Conservation (phyloP, 2,113 vertebrate genomes). For the Anolis sagrei region DNA sequence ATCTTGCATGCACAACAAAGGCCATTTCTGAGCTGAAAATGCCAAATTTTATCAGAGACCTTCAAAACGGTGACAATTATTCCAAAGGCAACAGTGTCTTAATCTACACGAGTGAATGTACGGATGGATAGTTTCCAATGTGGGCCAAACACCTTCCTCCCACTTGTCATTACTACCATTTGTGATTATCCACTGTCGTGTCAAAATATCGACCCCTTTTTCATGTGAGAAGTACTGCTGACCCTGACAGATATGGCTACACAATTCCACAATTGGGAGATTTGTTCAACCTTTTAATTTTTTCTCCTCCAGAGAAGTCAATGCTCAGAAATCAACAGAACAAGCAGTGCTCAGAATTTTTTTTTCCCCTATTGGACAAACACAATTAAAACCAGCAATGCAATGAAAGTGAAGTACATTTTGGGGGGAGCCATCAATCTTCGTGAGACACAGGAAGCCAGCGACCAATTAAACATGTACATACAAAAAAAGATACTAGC, state of each 20-base stretch:
- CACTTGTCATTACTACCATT: neutral
- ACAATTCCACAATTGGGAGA: neutral
- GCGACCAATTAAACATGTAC: neutral
- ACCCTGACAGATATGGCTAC: neutral
- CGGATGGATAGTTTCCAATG: too few species aligned
- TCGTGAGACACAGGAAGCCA: neutral
- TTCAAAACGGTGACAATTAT: too few species aligned
- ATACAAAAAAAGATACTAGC: neutral
- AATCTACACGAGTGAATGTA: too few species aligned
- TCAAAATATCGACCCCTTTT: too few species aligned
- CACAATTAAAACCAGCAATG: neutral
- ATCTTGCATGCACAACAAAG: too few species aligned
- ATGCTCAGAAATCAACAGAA: neutral
- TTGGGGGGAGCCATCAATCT: neutral
- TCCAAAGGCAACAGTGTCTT: too few species aligned
- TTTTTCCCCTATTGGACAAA: neutral
- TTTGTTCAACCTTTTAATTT: neutral
- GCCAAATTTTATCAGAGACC: too few species aligned
- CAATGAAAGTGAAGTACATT: neutral
- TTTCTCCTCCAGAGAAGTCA: neutral
- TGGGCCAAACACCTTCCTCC: too few species aligned
- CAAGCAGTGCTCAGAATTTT: neutral
- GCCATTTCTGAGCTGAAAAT: too few species aligned
- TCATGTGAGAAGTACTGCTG: neutral
- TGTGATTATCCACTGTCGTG: neutral